Percentiles rank a stretch among this genome's conserved stretches.
These are phyloP conservation scores for Propithecus coquereli DNA, from an alignment of 2,113 vertebrate species.

Conservation along the genomic window DNA sequence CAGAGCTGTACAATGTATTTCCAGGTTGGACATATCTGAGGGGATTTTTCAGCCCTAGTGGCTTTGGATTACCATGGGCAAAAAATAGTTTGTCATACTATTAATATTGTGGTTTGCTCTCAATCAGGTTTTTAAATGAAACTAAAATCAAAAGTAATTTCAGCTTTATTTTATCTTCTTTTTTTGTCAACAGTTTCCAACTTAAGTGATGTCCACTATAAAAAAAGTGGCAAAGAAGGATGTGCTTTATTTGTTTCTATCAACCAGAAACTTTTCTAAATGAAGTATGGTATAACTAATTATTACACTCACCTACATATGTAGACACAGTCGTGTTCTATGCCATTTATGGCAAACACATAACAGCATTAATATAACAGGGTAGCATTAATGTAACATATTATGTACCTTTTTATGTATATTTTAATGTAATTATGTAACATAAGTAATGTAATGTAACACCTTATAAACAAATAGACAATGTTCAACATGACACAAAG, in stretches of 20 bases:
- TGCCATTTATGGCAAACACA: neutral
- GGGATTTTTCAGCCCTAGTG: neutral
- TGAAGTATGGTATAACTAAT: neutral
- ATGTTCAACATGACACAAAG: neutral
- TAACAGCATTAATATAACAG: neutral
- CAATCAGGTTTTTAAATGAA: neutral
- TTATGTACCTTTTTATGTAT: neutral
- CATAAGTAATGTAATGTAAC: neutral
- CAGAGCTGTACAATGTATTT: neutral
- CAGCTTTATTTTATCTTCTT: neutral
- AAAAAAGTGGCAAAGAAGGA: neutral
- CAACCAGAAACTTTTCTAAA: neutral
- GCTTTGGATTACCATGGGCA: neutral
- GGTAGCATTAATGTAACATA: neutral
- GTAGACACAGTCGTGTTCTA: neutral
- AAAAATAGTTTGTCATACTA: neutral
- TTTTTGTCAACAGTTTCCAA: neutral
- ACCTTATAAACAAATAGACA: neutral
- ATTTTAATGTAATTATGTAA: neutral
- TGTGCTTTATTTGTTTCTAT: neutral
- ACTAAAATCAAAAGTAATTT: neutral
- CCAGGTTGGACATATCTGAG: neutral
- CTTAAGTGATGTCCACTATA: neutral
- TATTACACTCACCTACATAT: neutral
- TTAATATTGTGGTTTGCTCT: neutral